Base-by-base conservation (phyloP, 2,113 vertebrate species). In the Trichomycterus rosablanca region DNA sequence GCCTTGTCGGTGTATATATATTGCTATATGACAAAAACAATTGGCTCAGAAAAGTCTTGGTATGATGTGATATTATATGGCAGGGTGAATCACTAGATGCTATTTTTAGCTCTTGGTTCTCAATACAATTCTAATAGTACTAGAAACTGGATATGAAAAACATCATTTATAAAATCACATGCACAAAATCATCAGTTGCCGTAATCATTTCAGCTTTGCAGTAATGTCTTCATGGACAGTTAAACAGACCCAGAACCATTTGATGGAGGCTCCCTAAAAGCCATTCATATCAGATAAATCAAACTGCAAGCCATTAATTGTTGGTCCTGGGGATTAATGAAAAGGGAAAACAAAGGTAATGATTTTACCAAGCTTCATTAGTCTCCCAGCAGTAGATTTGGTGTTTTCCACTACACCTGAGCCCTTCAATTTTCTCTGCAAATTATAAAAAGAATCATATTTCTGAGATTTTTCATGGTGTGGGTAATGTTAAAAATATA, bases 211-310 rank as follows among this genome's bases (percentile, higher is more conserved):
- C 18, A 52, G 50, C 50, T 18, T 35, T 30, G 28, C 18, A 35
- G 12, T 52, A 52, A 35, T 6, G 3, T 35, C 30, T 52, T 52
- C 18, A 52, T 52, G 50, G 50, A 35, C 18, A 35, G 50, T 52
- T 52, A 52, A 52, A 35, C 50, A 32, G 32, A 52, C 30, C 19
- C 50, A 34, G 30, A 52, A 19, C 16, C 16, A 7, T 52, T 35
- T 1, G 3, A 34, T 52, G 30, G 19, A 34, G 32, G 28, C 35
- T 52, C n/a, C 2, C n/a, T 50, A 34, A 7, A 52, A 14, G 32
- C 11, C 50, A 52, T 35, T 52, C 32, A 52, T 34, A 52, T 35
- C 22, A 34, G 16, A 52, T 52, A 3, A 52, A 52, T 52, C 28
- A 34, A 52, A 52, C 28, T 12, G 16, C 26, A 52, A 19, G 50